Evolutionary conservation across 92 coral and sea anemone genomes (phyloP), one percentile per base, ranked within the genome.

Genomic region (Zoanthus solanderi): DNA sequence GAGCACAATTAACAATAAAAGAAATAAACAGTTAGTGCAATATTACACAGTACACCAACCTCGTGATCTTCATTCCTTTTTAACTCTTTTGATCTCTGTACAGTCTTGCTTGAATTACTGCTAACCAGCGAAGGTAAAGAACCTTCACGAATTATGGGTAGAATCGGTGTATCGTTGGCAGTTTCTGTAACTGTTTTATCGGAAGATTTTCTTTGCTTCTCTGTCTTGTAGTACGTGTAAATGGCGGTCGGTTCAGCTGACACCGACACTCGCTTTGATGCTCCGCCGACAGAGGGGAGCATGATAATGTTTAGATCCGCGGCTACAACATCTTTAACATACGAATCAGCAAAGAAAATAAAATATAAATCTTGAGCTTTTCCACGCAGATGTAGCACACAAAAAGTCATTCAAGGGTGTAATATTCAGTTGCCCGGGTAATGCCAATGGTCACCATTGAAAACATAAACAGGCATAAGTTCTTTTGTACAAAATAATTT

Each of bases 61-160:
- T 63, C 28, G 9, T 23, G 16, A 63, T 63, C 69, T 8, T 63
- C 13, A 1, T 16, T 63, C 69, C 18, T 17, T 16, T 63, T 63
- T 63, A 63, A 13, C 9, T 63, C 69, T 7, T 63, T 63, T 17
- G 69, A 15, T 16, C 29, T 63, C 23, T 63, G 69, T 17, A 63
- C 18, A 30, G 89, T 75, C 52, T 76, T 88, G 28, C 75, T 75
- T 8, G 95, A 90, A 66, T 72, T 82, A 34, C 90, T 88, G 47
- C 97, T 92, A 10, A 90, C 85, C 74, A 94, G 79, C 9, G 98
- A 93, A 17, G 93, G 87, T 71, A 93, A 91, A 46, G 92, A 93
- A 14, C 94, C 93, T 61, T 95, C 93, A 4, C 94, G 84, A 78
- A 95, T 92, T 47, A 89, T 71, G 44, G 98, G 98, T 46, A 95